These are phyloP conservation scores for Monarcha castaneiventris DNA, from an alignment of 2,113 vertebrate genomes.

Conservation along the genomic window DNA sequence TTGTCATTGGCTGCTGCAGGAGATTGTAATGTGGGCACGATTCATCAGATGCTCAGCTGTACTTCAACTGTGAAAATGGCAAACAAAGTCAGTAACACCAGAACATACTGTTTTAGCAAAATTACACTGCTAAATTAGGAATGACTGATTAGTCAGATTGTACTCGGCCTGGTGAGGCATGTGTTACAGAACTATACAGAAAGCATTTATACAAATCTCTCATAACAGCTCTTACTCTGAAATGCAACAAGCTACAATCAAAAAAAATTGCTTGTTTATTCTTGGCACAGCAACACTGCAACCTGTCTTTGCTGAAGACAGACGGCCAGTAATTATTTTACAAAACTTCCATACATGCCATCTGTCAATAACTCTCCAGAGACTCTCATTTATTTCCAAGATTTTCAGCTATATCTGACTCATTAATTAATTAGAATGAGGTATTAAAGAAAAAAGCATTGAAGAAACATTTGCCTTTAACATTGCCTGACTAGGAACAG, in stretches of 20 bases:
- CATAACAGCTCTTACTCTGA: not conserved
- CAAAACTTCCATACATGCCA: not conserved
- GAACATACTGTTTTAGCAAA: not conserved
- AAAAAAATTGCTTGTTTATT: not conserved
- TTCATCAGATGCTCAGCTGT: not conserved
- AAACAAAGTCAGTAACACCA: not conserved
- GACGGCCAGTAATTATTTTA: not conserved
- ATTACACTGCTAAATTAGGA: not conserved
- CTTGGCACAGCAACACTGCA: not conserved
- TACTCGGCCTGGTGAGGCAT: not conserved
- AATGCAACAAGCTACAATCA: not conserved
- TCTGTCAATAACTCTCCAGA: not conserved
- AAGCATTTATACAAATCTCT: not conserved
- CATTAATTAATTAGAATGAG: not conserved
- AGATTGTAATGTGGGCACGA: not conserved
- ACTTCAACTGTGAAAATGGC: not conserved
- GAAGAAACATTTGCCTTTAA: not conserved
- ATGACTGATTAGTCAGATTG: not conserved
- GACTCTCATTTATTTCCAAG: not conserved
- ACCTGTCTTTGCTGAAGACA: not conserved
- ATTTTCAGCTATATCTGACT: not conserved
- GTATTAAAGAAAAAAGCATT: not conserved
- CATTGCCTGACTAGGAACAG: not conserved
- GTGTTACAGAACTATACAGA: not conserved
- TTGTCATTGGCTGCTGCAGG: not conserved